Base-by-base conservation (phyloP, 1,140 invertebrate genomes). In the Calliopsis andreniformis region DNA sequence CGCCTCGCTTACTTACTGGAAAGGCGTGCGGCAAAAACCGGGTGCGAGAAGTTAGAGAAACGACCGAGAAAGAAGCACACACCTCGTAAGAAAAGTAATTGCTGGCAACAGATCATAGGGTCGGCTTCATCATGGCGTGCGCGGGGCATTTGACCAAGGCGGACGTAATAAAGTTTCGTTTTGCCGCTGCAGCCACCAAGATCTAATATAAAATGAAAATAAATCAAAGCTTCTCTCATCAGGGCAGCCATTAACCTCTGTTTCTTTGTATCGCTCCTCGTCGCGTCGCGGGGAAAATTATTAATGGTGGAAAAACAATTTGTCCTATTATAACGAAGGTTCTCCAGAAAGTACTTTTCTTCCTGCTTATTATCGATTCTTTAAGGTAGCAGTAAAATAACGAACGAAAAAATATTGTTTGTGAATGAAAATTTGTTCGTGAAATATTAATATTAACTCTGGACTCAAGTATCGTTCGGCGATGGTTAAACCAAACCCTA, bases 141-240 rank as follows among this genome's bases (percentile, higher is more conserved):
- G 49, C 47, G 47, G 53, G 47, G 59, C 70, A 43, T 73, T 66
- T 55, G 61, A 55, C 70, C 70, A 43, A 32, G n/a, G 39, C 61
- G 23, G 39, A 64, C 39, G 61, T 73, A 73, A 66, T 73, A 73
- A 73, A 73, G 49, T 66, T 66, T 45, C 59, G 59, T 66, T 73
- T 25, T 23, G 71, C 49, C 49, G 42, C 42, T 59, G 47, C 59
- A 42, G n/a, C 2, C 6, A 8, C 25, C 14, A 14, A 42, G 49
- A 73, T 64, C 61, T 73, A 73, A 73, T 73, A 73, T 73, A 64
- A 73, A 73, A 64, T 73, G 49, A 53, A 73, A 55, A 73, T 73
- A 73, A 64, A 73, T 66, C 70, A 73, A 66, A 73, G 71, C 59
- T n/a, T 30, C 39, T 47, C 55, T 61, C 42, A 23, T 62, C 59